Evolutionary conservation across 2,888 invertebrate species (phyloP), one percentile per base, ranked within the genome.

Genomic region (Leucophenga maculata): DNA sequence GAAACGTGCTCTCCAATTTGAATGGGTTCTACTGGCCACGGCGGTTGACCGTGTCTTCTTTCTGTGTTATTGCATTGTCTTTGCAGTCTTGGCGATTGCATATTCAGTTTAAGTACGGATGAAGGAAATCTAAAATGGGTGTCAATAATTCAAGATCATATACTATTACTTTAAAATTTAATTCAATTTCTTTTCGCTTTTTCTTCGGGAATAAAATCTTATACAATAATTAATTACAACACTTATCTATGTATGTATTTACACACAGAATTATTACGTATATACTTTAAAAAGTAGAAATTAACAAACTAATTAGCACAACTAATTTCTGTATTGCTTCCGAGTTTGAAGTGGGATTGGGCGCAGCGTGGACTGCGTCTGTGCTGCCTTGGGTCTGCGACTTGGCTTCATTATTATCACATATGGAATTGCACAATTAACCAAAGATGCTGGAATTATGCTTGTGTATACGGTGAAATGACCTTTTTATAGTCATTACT

Each of bases 11-110:
- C 75, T 90, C 0, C 91, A 92, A 77, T 89, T 90, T 46, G 92
- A 93, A 80, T 93, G 93, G 93, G 86, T 91, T n/a, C 85, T 92
- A 14, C 80, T 92, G 59, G 92, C 92, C 32, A 91, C 91, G 1
- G 91, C 92, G 9, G 89, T 93, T 68, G 93, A 93, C 86, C 90
- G 93, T 66, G 82, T 92, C 62, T 89, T 90, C 4, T 93, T 93
- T 78, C 72, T 91, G 54, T 78, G 90, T 65, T 93, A 92, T 78
- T 89, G 90, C 60, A 77, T 92, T 39, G 82, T 91, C 31, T 92
- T 91, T 78, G 82, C 89, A 13, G 86, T 91, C 26, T 68, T 87
- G 68, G 83, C 83, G 66, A 77, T 85, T 57, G 72, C 75, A 9
- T 87, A 86, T 65, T 77, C 78, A 3, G 77, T 86, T 31, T 87